phyloP scores from a whole-genome alignment of 2,888 invertebrate species.

The Machimus rusticus region DNA sequence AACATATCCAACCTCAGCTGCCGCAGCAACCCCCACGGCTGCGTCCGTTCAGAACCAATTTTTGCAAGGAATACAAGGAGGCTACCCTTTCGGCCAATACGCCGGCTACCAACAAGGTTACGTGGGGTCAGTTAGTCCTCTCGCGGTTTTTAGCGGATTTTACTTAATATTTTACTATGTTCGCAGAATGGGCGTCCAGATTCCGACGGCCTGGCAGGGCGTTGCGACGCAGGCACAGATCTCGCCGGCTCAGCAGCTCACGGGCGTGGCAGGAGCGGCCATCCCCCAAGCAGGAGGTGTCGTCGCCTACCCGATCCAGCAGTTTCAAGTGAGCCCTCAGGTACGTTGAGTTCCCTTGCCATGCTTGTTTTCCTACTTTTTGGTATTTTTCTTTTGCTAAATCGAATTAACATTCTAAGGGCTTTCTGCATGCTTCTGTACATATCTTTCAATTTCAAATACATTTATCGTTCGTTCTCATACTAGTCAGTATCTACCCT shows the following conservation, averaged over 20 bases:
- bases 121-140: conserved; percentile 78
- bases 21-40: conserved; percentile 71
- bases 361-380: conserved; percentile 21
- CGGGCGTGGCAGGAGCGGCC: conserved; percentile 73
- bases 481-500: neutral
- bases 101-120: conserved; percentile 91
- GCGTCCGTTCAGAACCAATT: conserved; percentile 84
- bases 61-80: conserved; percentile 87
- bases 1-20: conserved; percentile 69
- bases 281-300: conserved; percentile 80
- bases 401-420: conserved; percentile 6
- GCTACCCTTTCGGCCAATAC: conserved; percentile 86
- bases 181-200: conserved; percentile 82
- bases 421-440: conserved; percentile 30
- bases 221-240: conserved; percentile 78
- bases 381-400: conserved; percentile 14
- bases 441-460: neutral
- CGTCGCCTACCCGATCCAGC: conserved; percentile 90
- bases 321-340: conserved; percentile 80
- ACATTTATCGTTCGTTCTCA: neutral
- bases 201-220: conserved; percentile 76
- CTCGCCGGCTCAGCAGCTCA: conserved; percentile 72
- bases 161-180: conserved; percentile 37
- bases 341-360: conserved; percentile 54
- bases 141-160: neutral